A percentile compares a stretch with the other conserved stretches of the same genome.
phyloP scores from a whole-genome alignment of 2,797 vertebrate species.

The Phoebastria nigripes region DNA sequence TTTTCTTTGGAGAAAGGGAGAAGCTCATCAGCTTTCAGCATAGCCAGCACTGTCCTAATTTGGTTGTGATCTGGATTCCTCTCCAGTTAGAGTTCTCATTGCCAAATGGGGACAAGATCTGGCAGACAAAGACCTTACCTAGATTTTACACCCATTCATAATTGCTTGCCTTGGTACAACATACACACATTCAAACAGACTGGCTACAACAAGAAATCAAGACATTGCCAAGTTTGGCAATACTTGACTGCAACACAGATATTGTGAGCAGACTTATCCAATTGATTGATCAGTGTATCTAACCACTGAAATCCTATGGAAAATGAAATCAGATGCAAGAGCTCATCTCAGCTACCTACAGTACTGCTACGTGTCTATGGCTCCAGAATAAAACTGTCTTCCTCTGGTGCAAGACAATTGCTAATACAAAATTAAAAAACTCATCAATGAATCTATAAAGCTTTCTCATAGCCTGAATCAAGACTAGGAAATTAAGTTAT shows the following conservation, averaged over 20 bases:
- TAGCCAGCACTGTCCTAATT: neutral
- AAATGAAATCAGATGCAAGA: neutral
- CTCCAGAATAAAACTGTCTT: neutral
- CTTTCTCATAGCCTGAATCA: neutral
- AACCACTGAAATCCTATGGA: neutral
- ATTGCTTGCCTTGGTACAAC: neutral
- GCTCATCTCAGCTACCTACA: neutral
- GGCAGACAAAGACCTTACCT: neutral
- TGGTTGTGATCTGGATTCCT: neutral
- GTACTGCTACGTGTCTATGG: too few relatives aligned
- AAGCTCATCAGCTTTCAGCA: neutral
- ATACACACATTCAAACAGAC: neutral
- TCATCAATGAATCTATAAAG: neutral
- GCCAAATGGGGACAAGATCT: neutral
- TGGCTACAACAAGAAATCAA: neutral
- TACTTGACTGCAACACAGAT: neutral
- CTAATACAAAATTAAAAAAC: neutral
- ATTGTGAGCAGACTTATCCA: neutral
- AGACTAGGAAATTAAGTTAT: neutral
- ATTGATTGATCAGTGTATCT: neutral
- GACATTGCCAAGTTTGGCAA: neutral
- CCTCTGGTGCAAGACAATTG: neutral
- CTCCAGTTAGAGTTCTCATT: neutral
- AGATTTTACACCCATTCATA: neutral
- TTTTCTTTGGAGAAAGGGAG: neutral